A percentile compares a stretch with the other conserved stretches of the same genome.
These are phyloP conservation scores for Tetragnatha montana DNA, from an alignment of 2,888 invertebrate species.

Conservation along the genomic window DNA sequence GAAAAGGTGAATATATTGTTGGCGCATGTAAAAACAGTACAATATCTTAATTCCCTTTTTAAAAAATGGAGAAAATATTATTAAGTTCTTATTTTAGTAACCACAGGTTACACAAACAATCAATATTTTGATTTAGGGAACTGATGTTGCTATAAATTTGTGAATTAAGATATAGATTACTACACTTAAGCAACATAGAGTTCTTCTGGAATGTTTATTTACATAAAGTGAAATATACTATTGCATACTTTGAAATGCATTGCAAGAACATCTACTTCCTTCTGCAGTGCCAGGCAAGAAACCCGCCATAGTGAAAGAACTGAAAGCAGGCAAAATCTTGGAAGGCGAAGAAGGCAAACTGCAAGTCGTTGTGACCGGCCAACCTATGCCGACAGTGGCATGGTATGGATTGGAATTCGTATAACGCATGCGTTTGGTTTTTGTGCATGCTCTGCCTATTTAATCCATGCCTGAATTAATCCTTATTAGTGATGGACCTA, in stretches of 20 bases:
- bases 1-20: too few relatives aligned
- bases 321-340: constrained; percentile 60
- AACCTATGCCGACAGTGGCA: constrained; percentile 94
- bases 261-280: not conserved
- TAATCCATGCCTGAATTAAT: not conserved
- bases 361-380: constrained; percentile 90
- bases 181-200: not conserved
- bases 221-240: not conserved
- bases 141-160: not conserved
- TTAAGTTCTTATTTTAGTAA: too few relatives aligned
- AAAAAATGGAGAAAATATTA: too few relatives aligned
- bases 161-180: not conserved
- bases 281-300: constrained; percentile 54
- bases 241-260: not conserved
- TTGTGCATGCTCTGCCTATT: not conserved
- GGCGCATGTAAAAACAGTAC: too few relatives aligned
- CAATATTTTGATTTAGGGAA: not conserved
- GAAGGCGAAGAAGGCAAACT: constrained; percentile 85
- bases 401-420: constrained; percentile 79
- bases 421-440: not conserved
- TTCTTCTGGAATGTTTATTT: not conserved
- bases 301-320: constrained; percentile 50
- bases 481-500: too few relatives aligned
- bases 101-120: not conserved
- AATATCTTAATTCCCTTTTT: too few relatives aligned